Conservation (phyloP, 1,140 invertebrate genomes). For the Ceratitis capitata region DNA sequence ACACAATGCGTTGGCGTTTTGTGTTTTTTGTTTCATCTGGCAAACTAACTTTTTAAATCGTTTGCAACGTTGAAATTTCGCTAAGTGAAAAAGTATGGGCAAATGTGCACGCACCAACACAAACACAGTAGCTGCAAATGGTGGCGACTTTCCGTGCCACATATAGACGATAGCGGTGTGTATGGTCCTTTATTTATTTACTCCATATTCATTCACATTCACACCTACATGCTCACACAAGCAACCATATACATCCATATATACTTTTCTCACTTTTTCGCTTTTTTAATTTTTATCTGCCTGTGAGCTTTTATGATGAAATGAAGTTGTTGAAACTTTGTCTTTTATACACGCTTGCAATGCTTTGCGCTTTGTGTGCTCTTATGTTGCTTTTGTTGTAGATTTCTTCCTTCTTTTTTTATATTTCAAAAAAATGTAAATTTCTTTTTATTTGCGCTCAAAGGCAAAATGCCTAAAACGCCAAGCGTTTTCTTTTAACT, state of each 20-base stretch:
- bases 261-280: neutral
- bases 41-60: slow-evolving; percentile 36
- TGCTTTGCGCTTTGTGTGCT: neutral
- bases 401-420: neutral
- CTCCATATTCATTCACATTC: neutral
- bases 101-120: neutral
- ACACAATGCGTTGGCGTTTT: neutral
- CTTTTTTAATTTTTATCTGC: slow-evolving; percentile 34
- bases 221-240: neutral
- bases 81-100: neutral
- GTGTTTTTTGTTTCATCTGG: too few relatives aligned
- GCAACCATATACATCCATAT: neutral
- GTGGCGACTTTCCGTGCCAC: neutral
- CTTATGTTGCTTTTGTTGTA: neutral
- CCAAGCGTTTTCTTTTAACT: neutral
- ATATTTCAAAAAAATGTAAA: too few relatives aligned
- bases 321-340: slow-evolving; percentile 38
- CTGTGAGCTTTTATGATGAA: slow-evolving; percentile 26
- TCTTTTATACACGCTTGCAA: slow-evolving; percentile 9
- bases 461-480: neutral
- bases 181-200: neutral
- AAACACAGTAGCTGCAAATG: neutral
- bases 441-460: neutral
- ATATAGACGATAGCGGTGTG: neutral
- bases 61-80: neutral